Evolutionary conservation across 2,797 vertebrate species (phyloP), one percentile per base, ranked within the genome.

Genomic region (Gymnoscopelus braueri): DNA sequence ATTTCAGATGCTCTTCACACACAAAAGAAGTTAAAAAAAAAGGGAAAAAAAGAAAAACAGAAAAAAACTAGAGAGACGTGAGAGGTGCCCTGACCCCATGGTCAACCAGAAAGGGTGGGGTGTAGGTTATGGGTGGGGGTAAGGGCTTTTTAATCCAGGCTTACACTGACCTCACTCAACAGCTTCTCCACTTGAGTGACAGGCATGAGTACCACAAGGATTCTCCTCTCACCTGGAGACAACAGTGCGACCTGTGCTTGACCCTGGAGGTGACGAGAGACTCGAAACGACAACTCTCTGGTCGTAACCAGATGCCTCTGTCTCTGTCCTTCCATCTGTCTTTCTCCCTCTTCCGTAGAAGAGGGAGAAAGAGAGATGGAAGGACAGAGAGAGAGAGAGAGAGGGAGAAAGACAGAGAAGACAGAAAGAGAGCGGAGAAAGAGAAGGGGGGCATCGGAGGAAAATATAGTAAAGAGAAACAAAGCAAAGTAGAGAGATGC

Each of bases 151-250:
- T 63, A 89, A 91, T 88, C 90, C 84, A 2, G 13, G 66, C 84
- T 90, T 87, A 85, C 79, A 56, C 53, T 55, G 81, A 74, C 75
- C 72, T 91, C 89, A 88, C 80, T 91, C 89, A 88, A 75, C 88
- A 79, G 81, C 79, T 88, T 69, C 81, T 87, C 79, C 66, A 54
- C 58, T 26, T 47, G 24, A 63, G 65, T 75, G 83, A 84, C 75
- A 74, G 88, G 86, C 74, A 77, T 1, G 65, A 84, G 76, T 66
- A 65, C 48, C 50, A 60, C 55, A 72, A 57, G 67, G 79, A 73
- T 67, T 81, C 72, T 69, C 72, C 72, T 67, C 74, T 87, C 81
- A 87, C 84, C 85, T 85, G 85, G 63, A 77, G 70, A 83, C 58
- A 76, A 60, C 47, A 6, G 62, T 39, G 57, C 3, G 56, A 73